Conservation (phyloP, 2,888 invertebrate species). For the Spialia ferax region DNA sequence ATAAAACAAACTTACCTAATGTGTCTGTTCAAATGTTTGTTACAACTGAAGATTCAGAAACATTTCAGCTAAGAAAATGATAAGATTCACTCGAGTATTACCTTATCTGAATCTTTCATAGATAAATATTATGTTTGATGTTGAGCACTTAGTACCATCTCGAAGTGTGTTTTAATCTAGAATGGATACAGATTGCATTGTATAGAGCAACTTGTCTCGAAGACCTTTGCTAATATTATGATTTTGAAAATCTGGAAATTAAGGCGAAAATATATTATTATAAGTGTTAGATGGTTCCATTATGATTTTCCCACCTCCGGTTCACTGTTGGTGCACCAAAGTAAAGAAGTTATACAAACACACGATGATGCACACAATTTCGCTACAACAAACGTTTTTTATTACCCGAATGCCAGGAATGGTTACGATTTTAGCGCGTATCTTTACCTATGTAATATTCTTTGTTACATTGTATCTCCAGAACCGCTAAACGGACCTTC, state of each 20-base stretch:
- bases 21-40: conserved; percentile 5
- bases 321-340: no score
- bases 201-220: background rate
- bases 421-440: no score
- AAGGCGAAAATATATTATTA: background rate
- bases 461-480: no score
- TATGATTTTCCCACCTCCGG: no score
- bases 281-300: no score
- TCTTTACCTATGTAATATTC: no score
- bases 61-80: conserved; percentile 9
- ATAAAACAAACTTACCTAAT: background rate
- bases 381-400: no score
- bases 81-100: background rate
- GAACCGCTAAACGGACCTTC: no score
- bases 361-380: no score
- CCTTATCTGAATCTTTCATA: background rate
- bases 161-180: background rate
- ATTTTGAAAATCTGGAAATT: background rate
- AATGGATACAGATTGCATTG: background rate
- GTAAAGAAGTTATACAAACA: no score
- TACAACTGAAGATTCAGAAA: conserved; percentile 3
- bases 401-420: no score
- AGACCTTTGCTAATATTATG: background rate
- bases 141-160: background rate
- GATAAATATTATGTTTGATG: conserved; percentile 10